A percentile compares a stretch with the other conserved stretches of the same genome.
Conservation (phyloP, 64 coral and sea anemone species). For the Pocillopora damicornis region DNA sequence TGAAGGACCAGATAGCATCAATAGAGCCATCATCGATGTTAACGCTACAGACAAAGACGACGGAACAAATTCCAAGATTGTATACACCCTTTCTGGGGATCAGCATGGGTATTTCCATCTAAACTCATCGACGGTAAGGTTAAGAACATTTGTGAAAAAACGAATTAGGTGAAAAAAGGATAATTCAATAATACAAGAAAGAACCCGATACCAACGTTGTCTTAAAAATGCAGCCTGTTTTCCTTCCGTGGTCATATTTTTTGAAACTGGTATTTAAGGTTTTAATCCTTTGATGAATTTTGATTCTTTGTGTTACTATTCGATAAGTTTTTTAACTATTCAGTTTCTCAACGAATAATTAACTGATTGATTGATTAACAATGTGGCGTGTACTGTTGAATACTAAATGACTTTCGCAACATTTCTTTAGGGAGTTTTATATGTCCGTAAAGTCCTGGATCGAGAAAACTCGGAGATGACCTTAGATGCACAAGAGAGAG, state of each 20-base stretch:
- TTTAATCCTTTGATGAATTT: too few relatives aligned
- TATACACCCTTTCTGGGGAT: constrained; percentile 72
- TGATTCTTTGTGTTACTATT: too few relatives aligned
- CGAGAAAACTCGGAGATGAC: constrained; percentile 55
- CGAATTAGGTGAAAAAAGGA: background rate
- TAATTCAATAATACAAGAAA: too few relatives aligned
- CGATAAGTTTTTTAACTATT: too few relatives aligned
- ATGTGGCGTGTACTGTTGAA: too few relatives aligned
- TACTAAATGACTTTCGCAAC: too few relatives aligned
- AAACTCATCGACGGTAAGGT: constrained; percentile 52
- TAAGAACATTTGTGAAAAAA: background rate
- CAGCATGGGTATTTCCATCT: constrained; percentile 56
- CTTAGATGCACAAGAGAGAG: constrained; percentile 53
- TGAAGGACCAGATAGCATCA: constrained; percentile 56
- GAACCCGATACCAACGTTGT: too few relatives aligned
- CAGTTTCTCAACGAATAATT: too few relatives aligned
- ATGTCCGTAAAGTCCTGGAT: constrained; percentile 60
- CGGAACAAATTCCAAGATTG: constrained; percentile 52
- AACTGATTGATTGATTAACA: too few relatives aligned
- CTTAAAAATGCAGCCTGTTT: too few relatives aligned
- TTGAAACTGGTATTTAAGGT: too few relatives aligned
- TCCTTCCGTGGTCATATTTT: too few relatives aligned
- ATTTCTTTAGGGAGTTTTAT: constrained; percentile 54
- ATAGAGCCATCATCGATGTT: constrained; percentile 47
- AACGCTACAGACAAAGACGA: constrained; percentile 80